These are phyloP conservation scores for Noctua janthe DNA, from an alignment of 2,888 invertebrate species.

Conservation along the genomic window DNA sequence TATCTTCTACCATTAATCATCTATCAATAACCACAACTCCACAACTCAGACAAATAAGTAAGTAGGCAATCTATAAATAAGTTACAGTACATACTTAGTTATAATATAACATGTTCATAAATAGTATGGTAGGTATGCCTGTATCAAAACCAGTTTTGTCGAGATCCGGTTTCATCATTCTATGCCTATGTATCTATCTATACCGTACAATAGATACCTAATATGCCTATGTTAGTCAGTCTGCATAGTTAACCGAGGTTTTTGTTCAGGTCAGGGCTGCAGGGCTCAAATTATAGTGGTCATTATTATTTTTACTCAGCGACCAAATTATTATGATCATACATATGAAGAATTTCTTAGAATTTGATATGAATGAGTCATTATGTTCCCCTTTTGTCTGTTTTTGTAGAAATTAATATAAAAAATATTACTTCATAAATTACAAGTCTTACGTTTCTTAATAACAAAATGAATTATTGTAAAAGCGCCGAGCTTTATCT, in stretches of 20 bases:
- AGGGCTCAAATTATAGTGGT: slow-evolving; percentile 7
- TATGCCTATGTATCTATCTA: slow-evolving; percentile 11
- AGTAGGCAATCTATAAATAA: neutral
- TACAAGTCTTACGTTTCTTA: neutral
- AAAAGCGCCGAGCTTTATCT: neutral
- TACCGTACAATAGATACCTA: neutral
- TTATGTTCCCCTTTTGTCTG: slow-evolving; percentile 56
- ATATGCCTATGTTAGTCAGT: neutral
- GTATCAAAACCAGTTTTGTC: slow-evolving; percentile 40
- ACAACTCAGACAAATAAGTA: slow-evolving; percentile 1
- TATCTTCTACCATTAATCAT: neutral
- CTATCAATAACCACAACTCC: neutral
- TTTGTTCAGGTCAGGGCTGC: slow-evolving; percentile 6
- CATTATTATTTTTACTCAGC: neutral
- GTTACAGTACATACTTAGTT: neutral
- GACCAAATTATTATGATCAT: neutral
- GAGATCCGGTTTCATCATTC: slow-evolving; percentile 55
- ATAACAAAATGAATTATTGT: neutral
- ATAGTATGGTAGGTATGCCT: neutral
- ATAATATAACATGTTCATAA: slow-evolving; percentile 10
- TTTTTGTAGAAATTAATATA: slow-evolving; percentile 2
- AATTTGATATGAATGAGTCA: slow-evolving; percentile 14
- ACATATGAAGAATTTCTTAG: slow-evolving; percentile 1
- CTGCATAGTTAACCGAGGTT: neutral
- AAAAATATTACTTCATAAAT: neutral